Evolutionary conservation across 1,140 invertebrate species (phyloP).

Genomic region (Chionoecetes opilio): DNA sequence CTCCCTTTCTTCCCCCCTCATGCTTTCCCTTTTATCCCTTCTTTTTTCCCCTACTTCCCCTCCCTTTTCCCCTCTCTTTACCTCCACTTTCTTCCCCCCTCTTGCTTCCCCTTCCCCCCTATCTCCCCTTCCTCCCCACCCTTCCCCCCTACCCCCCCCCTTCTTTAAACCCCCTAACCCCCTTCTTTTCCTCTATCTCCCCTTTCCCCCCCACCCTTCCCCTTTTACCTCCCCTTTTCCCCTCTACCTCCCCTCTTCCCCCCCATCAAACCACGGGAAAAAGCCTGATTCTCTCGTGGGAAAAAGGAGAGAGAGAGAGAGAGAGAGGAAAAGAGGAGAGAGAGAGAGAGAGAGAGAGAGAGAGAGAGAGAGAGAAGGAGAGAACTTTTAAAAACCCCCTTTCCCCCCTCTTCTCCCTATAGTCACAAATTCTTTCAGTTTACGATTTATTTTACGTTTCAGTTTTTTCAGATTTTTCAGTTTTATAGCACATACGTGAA

Average conservation of each 20-base stretch:
- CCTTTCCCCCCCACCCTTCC: background rate
- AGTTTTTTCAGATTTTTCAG: no score
- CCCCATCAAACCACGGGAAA: background rate
- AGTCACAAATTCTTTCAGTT: background rate
- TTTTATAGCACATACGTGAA: background rate
- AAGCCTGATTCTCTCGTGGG: background rate
- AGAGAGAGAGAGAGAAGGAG: background rate
- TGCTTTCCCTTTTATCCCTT: no score
- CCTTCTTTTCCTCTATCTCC: background rate
- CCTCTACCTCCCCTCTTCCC: background rate
- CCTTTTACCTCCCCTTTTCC: background rate
- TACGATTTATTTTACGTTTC: no score
- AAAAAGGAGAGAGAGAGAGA: background rate
- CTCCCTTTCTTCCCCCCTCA: no score
- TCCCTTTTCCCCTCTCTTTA: no score
- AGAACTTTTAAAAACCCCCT: background rate
- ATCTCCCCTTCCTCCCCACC: no score
- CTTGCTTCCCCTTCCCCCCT: no score
- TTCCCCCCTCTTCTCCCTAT: background rate
- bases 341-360: constrained; percentile 8
- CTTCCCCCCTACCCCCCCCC: no score
- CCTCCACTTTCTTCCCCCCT: no score
- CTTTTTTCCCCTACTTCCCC: no score
- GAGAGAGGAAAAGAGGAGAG: constrained; percentile 1
- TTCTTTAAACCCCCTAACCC: no score